phyloP scores from a whole-genome alignment of 2,888 invertebrate species.

The Holacanthella duospinosa region DNA sequence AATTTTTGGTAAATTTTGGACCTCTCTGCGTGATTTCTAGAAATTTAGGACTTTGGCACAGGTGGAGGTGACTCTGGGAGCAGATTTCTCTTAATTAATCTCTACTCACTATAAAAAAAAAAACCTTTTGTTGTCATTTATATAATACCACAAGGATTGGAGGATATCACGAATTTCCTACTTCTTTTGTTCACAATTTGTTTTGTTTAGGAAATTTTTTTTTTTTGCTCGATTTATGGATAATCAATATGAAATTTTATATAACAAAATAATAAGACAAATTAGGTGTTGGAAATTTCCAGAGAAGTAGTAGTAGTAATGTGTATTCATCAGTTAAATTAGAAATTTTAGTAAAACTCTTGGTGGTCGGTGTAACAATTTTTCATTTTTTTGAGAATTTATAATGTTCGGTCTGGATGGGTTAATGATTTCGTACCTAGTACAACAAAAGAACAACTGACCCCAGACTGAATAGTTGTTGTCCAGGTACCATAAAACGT shows the following conservation, averaged over 20 bases:
- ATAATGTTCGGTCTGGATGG: too few relatives aligned
- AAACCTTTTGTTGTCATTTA: neutral
- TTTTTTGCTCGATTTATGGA: neutral
- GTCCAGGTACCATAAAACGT: too few relatives aligned
- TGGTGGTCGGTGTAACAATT: too few relatives aligned
- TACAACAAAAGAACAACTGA: too few relatives aligned
- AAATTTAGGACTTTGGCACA: neutral
- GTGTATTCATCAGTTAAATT: too few relatives aligned
- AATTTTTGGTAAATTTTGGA: neutral
- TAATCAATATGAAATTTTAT: neutral
- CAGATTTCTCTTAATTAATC: neutral
- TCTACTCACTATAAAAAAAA: neutral
- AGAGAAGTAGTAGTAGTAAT: neutral
- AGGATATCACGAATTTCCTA: conserved; percentile 3
- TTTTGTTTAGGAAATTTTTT: neutral
- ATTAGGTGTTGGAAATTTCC: neutral
- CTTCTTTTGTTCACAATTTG: neutral
- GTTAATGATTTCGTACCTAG: too few relatives aligned
- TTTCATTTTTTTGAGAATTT: neutral
- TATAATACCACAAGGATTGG: neutral
- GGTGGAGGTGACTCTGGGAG: neutral
- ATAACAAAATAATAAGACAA: neutral
- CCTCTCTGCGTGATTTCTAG: neutral
- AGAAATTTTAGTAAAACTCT: too few relatives aligned
- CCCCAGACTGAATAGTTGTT: too few relatives aligned